Percentiles rank a stretch among this genome's conserved stretches.
Evolutionary conservation across 2,888 invertebrate species (phyloP).

Genomic region (Portevinia maculata): DNA sequence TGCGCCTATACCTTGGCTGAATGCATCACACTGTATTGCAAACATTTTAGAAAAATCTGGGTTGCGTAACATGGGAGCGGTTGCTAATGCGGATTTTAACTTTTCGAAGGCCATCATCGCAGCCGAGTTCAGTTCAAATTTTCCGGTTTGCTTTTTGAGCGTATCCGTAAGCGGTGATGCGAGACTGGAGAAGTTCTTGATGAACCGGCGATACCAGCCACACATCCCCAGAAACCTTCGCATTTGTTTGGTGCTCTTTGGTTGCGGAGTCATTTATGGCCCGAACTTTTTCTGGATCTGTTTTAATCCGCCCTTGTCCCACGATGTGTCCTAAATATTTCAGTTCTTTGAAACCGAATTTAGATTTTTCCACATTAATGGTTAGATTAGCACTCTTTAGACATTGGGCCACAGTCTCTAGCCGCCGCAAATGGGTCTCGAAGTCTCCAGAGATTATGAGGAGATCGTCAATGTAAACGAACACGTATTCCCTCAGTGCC

Average conservation of each 20-base stretch:
- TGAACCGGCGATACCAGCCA: constrained; percentile 69
- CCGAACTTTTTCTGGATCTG: too few relatives aligned
- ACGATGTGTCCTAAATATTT: too few relatives aligned
- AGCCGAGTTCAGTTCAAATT: constrained; percentile 15
- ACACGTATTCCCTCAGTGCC: too few relatives aligned
- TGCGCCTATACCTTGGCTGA: too few relatives aligned
- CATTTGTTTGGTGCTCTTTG: constrained; percentile 69
- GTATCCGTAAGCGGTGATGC: constrained; percentile 44
- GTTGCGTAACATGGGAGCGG: constrained; percentile 29
- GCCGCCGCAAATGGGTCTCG: constrained; percentile 34
- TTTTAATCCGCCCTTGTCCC: constrained; percentile 30
- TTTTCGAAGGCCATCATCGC: constrained; percentile 30
- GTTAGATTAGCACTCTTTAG: too few relatives aligned
- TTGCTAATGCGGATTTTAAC: constrained; percentile 33
- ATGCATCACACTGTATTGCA: constrained; percentile 59
- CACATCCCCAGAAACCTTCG: constrained; percentile 71
- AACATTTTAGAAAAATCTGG: constrained; percentile 48
- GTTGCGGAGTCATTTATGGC: too few relatives aligned
- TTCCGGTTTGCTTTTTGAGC: constrained; percentile 31
- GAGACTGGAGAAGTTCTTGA: constrained; percentile 49
- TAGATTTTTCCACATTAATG: too few relatives aligned
- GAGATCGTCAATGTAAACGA: constrained; percentile 62
- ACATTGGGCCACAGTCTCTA: constrained; percentile 32
- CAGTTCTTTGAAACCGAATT: too few relatives aligned
- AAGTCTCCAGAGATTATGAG: constrained; percentile 47